Evolutionary conservation across 2,888 invertebrate species (phyloP).

Genomic region (Ormyrus pomaceus): DNA sequence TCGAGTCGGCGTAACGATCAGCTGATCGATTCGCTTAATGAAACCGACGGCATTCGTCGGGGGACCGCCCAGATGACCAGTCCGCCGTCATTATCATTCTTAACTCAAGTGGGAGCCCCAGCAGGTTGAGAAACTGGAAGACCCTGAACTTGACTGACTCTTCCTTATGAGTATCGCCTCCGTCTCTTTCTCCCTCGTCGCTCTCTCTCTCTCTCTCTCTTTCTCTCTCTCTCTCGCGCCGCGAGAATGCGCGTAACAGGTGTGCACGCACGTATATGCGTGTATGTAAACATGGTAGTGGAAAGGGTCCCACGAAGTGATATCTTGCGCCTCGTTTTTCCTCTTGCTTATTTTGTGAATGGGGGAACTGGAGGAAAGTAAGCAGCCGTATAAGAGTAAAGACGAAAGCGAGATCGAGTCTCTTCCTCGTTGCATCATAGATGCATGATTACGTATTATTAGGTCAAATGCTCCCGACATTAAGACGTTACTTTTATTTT

Average conservation of each 20-base stretch:
- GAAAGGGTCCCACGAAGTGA: constrained; percentile 17
- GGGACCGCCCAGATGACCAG: no score
- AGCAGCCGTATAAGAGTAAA: background rate
- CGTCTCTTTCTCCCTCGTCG: constrained; percentile 57
- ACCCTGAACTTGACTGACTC: constrained; percentile 72
- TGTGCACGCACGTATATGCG: constrained; percentile 1
- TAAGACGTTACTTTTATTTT: no score
- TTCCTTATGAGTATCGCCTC: constrained; percentile 63
- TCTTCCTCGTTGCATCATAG: background rate
- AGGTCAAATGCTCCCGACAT: no score
- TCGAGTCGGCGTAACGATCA: constrained; percentile 50
- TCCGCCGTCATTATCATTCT: no score
- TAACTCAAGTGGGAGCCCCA: constrained; percentile 37
- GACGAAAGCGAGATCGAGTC: constrained; percentile 49
- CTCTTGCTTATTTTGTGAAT: background rate
- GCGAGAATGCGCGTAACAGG: background rate
- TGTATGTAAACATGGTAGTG: constrained; percentile 26
- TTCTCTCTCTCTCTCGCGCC: constrained; percentile 14
- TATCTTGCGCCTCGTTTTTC: background rate
- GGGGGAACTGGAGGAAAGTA: constrained; percentile 38
- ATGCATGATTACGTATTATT: no score
- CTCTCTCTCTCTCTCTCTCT: constrained; percentile 17
- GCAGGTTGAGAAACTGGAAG: constrained; percentile 68
- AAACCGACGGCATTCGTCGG: constrained; percentile 56
- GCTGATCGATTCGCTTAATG: constrained; percentile 49